Evolutionary conservation across 2,888 invertebrate genomes (phyloP), one percentile per base, ranked within the genome.

Genomic region (Dryococelus australis): DNA sequence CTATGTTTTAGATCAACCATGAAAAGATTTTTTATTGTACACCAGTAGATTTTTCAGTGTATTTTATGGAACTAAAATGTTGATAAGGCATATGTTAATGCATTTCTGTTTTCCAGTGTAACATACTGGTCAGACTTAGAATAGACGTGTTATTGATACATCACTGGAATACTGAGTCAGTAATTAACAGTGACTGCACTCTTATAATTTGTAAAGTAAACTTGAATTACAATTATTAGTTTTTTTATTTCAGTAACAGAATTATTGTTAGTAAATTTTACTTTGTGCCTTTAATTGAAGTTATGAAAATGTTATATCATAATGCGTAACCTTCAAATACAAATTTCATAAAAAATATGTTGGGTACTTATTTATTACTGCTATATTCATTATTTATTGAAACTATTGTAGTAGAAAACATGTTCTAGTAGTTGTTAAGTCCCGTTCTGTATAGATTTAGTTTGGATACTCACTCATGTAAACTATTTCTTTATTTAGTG

Each of bases 271-370:
- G 6, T 65, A 65, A 1, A 65, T 65, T 65, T 65, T 65, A 65
- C 65, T 65, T 65, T 65, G 65, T 65, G 65, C 65, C 65, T 65
- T 65, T 65, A 65, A 65, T 65, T 65, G 65, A 16, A 65, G 65
- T 65, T 65, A 24, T 65, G 16, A 65, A 65, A 65, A 24, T 65
- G 10, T 65, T 65, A 65, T 16, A 65, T 20, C 16, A 16, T 16
- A 24, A 20, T n/a, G 24, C 3, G n/a, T 65, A 65, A 65, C 65
- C 24, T 24, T 65, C 65, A 65, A 65, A 65, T 65, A 20, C 65
- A 16, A 65, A 2, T 65, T 65, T 8, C 65, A 65, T 65, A 8
- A 20, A 65, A 65, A 65, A 24, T 65, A 24, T 65, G n/a, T 65
- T 65, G 8, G n/a, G 24, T 8, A 10, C 24, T 65, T 65, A 10